Conservation (phyloP, 1,140 invertebrate genomes). For the Drosophila dunni region DNA sequence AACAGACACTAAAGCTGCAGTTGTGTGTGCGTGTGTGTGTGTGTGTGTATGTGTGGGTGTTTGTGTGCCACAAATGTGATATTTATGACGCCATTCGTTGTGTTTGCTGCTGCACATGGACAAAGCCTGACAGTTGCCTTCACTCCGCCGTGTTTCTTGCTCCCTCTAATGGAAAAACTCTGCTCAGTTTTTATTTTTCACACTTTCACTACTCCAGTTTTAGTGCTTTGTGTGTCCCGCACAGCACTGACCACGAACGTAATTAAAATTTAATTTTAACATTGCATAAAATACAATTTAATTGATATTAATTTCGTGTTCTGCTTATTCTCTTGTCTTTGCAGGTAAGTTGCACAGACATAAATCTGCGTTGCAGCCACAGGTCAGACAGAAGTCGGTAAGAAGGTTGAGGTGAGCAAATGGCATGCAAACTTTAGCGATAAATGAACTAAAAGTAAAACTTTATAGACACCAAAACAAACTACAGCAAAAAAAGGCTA, state of each 20-base stretch:
- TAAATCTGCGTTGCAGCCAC: conserved; percentile 20
- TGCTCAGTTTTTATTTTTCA: conserved; percentile 33
- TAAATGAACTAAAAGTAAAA: conserved; percentile 26
- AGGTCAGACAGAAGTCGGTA: neutral
- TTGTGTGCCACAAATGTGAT: conserved; percentile 81
- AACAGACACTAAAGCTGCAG: conserved; percentile 3
- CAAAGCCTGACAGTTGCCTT: conserved; percentile 50
- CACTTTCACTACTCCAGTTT: conserved; percentile 54
- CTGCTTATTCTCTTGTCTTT: conserved; percentile 33
- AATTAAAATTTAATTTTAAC: conserved; percentile 75
- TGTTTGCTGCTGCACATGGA: conserved; percentile 34
- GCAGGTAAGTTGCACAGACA: conserved; percentile 50
- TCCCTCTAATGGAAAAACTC: conserved; percentile 39
- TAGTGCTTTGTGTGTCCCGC: conserved; percentile 10
- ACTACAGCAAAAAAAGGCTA: neutral
- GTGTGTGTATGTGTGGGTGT: conserved; percentile 31
- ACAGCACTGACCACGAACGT: conserved; percentile 54
- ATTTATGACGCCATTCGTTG: conserved; percentile 67
- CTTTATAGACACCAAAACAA: conserved; percentile 25
- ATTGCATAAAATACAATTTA: conserved; percentile 55
- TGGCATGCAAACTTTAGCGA: conserved; percentile 16
- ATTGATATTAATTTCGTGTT: conserved; percentile 75
- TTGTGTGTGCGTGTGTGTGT: neutral
- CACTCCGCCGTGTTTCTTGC: neutral
- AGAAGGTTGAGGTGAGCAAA: conserved; percentile 26